Conservation (phyloP, 2,888 invertebrate genomes). For the Galeruca laticollis region DNA sequence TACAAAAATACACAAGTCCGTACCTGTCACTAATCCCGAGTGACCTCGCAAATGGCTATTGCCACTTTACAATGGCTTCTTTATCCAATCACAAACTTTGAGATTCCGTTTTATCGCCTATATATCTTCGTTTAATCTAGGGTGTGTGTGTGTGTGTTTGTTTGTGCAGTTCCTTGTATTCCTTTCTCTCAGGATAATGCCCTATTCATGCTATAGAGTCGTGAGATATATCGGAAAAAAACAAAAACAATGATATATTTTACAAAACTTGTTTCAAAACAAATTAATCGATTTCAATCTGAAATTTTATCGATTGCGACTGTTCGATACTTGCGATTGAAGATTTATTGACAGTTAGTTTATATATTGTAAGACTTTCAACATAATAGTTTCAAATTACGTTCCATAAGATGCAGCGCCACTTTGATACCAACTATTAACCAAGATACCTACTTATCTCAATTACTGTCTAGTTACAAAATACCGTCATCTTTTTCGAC, state of each 20-base stretch:
- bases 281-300: too few species aligned
- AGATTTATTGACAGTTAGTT: too few species aligned
- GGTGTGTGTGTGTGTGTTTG: constrained; percentile 27
- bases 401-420: too few species aligned
- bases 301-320: too few species aligned
- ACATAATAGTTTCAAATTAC: too few species aligned
- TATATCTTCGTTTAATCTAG: constrained; percentile 55
- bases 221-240: background rate
- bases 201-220: background rate
- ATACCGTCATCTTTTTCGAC: too few species aligned
- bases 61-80: constrained; percentile 59
- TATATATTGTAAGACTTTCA: too few species aligned
- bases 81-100: constrained; percentile 58
- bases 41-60: constrained; percentile 57
- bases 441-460: too few species aligned
- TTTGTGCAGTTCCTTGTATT: background rate
- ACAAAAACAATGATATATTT: background rate
- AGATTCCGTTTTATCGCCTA: constrained; percentile 50
- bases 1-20: background rate
- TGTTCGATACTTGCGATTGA: too few species aligned
- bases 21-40: constrained; percentile 47
- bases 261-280: too few species aligned
- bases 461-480: too few species aligned
- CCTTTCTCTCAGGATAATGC: background rate
- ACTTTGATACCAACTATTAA: too few species aligned